Percentiles rank a stretch among this genome's conserved stretches.
Conservation (phyloP, 2,113 vertebrate species). For the Ceyx melanurus region DNA sequence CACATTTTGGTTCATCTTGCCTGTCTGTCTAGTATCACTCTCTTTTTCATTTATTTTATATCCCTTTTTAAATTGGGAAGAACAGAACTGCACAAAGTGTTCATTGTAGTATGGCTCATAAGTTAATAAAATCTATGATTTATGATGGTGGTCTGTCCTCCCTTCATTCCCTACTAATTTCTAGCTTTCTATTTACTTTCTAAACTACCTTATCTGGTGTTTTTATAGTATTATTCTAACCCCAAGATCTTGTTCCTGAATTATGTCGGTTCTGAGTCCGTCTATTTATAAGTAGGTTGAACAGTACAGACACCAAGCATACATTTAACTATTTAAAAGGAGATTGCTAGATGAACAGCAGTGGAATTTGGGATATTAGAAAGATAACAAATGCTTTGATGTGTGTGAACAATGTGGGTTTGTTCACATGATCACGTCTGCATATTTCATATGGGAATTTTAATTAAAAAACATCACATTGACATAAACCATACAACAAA, state of each 20-base stretch:
- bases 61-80: background rate
- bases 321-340: background rate
- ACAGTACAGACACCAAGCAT: background rate
- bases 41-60: background rate
- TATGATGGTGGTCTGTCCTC: conserved; percentile 20
- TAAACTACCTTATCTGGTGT: conserved; percentile 26
- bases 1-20: background rate
- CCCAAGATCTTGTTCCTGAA: background rate
- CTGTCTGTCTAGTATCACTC: background rate
- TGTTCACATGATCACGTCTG: background rate
- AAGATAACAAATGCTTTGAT: background rate
- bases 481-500: background rate
- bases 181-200: conserved; percentile 12
- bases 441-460: background rate
- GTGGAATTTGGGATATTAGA: background rate
- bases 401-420: background rate
- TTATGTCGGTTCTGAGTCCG: background rate
- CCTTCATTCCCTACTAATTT: conserved; percentile 22
- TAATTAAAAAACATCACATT: background rate
- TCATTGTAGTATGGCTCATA: background rate
- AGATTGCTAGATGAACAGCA: background rate
- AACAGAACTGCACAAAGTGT: background rate
- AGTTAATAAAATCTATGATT: conserved; percentile 45
- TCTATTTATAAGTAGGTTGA: background rate
- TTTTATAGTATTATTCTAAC: conserved; percentile 54